phyloP scores from a whole-genome alignment of 2,113 vertebrate species.

The Dipodomys merriami region DNA sequence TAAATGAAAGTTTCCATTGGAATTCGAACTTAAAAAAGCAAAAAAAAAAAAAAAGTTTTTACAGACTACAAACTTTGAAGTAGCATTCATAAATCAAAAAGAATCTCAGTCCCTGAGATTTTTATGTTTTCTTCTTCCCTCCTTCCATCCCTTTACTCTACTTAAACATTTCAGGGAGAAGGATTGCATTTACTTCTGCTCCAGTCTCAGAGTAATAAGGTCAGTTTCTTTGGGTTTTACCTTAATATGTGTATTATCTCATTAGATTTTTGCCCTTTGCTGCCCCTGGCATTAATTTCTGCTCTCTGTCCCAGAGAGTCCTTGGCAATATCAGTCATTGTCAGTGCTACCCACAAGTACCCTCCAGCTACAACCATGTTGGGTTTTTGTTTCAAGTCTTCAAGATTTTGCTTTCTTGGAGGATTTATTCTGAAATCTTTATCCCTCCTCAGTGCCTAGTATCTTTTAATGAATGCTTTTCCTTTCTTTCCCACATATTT shows the following conservation, averaged over 20 bases:
- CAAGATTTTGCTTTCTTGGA: not conserved
- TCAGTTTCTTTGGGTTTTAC: not conserved
- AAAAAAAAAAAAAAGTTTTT: not conserved
- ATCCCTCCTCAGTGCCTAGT: not conserved
- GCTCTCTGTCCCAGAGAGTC: not conserved
- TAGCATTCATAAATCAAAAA: constrained; percentile 1
- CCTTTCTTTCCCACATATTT: not conserved
- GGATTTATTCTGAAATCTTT: not conserved
- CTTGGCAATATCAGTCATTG: not conserved
- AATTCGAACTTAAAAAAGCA: constrained; percentile 28
- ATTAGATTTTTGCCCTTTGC: not conserved
- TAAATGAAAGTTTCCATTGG: not conserved
- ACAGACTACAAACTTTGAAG: not conserved
- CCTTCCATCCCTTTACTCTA: not conserved
- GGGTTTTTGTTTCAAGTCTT: not conserved
- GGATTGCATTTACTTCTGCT: not conserved
- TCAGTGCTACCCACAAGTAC: not conserved
- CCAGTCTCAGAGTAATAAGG: not conserved
- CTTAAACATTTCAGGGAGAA: not conserved
- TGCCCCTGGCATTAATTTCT: not conserved
- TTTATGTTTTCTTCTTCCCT: not conserved
- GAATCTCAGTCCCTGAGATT: not conserved
- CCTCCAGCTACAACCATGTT: not conserved
- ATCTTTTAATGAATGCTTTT: not conserved
- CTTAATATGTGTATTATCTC: not conserved